A percentile compares a stretch with the other conserved stretches of the same genome.
Conservation (phyloP, 2,113 vertebrate genomes). For the Lathamus discolor region DNA sequence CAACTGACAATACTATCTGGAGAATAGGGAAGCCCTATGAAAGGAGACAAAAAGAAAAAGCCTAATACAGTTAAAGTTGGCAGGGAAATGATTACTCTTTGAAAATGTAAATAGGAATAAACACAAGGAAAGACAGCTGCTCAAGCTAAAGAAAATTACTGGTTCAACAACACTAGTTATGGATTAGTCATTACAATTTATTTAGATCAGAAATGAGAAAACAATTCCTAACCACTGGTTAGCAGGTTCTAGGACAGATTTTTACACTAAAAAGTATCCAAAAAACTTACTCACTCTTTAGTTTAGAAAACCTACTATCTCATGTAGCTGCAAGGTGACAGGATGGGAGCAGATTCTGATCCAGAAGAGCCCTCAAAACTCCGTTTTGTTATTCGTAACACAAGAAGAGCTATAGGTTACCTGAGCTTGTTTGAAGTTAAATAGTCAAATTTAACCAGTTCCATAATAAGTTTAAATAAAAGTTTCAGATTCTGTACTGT, state of each 20-base stretch:
- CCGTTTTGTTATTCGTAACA: background rate
- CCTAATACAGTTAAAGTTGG: background rate
- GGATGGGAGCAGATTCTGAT: background rate
- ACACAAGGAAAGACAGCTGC: background rate
- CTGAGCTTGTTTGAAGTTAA: background rate
- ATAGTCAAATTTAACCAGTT: background rate
- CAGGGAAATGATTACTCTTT: background rate
- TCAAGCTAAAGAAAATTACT: background rate
- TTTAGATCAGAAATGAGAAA: constrained; percentile 5
- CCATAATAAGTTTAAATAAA: background rate
- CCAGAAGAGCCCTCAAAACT: background rate
- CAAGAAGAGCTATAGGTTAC: background rate
- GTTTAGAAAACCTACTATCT: background rate
- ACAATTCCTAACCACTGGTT: background rate
- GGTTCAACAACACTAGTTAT: background rate
- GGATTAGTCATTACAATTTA: background rate
- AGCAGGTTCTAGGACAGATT: background rate
- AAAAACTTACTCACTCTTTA: background rate
- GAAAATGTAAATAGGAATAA: background rate
- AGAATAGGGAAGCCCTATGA: background rate
- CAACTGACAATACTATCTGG: background rate
- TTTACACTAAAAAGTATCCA: background rate
- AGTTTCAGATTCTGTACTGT: background rate
- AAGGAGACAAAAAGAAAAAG: background rate
- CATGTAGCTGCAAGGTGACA: background rate